Percentiles rank a stretch among this genome's conserved stretches.
Evolutionary conservation across 2,888 invertebrate species (phyloP).

Genomic region (Lithophane socia): DNA sequence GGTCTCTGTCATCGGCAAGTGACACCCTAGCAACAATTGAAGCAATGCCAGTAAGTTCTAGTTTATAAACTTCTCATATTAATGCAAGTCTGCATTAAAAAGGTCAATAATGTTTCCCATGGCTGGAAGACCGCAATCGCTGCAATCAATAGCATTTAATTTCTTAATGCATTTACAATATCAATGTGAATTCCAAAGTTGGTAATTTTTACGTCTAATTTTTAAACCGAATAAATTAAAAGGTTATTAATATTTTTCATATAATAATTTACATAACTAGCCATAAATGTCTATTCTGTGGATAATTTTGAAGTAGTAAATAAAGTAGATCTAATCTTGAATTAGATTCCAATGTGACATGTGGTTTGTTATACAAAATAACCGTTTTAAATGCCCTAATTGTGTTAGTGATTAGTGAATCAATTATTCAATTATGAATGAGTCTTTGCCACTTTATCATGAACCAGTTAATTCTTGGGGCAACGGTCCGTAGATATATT

Average conservation of each 20-base stretch:
- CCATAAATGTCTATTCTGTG: too few relatives aligned
- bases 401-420: constrained; percentile 19
- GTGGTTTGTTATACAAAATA: background rate
- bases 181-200: background rate
- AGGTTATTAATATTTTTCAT: background rate
- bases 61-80: constrained; percentile 7
- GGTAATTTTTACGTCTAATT: background rate
- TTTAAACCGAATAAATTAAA: background rate
- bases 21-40: constrained; percentile 51
- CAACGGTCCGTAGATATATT: constrained; percentile 70
- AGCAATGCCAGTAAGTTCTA: constrained; percentile 26
- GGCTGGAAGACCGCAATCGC: background rate
- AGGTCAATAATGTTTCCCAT: background rate
- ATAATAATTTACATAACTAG: background rate
- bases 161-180: constrained; percentile 15
- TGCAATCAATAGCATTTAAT: constrained; percentile 4
- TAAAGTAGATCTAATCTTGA: background rate
- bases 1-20: constrained; percentile 34
- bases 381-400: constrained; percentile 7
- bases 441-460: constrained; percentile 34
- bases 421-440: constrained; percentile 36
- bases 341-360: background rate
- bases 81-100: background rate
- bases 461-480: constrained; percentile 25
- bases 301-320: background rate